Evolutionary conservation across 1,140 invertebrate genomes (phyloP).

Genomic region (Belonocnema kinseyi): DNA sequence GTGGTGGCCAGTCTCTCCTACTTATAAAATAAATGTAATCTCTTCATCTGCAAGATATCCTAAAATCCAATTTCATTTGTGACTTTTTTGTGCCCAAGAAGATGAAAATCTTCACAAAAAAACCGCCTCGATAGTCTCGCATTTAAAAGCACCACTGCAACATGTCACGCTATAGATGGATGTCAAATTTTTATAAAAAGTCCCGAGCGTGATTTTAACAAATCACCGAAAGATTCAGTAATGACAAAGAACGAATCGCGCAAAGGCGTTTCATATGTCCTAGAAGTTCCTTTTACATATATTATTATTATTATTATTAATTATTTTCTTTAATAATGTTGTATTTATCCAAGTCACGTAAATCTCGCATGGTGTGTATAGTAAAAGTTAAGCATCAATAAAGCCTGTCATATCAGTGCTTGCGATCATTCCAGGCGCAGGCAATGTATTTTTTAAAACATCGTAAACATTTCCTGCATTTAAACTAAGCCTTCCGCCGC

Average conservation of each 20-base stretch:
- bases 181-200: slow-evolving; percentile 1
- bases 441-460: slow-evolving; percentile 49
- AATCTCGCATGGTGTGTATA: slow-evolving; percentile 44
- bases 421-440: slow-evolving; percentile 45
- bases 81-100: neutral
- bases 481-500: neutral
- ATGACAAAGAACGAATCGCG: slow-evolving; percentile 17
- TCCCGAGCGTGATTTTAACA: neutral
- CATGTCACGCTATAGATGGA: neutral
- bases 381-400: slow-evolving; percentile 53
- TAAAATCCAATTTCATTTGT: neutral
- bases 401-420: slow-evolving; percentile 43
- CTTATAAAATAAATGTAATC: slow-evolving; percentile 1
- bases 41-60: neutral
- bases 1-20: no score
- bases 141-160: slow-evolving; percentile 8
- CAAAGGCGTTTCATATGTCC: neutral
- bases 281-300: slow-evolving; percentile 1
- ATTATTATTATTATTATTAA: slow-evolving; percentile 33
- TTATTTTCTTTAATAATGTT: slow-evolving; percentile 43
- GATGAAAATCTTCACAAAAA: neutral
- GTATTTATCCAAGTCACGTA: slow-evolving; percentile 51
- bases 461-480: slow-evolving; percentile 42
- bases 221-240: slow-evolving; percentile 41
- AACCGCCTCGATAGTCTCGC: neutral